Conservation (phyloP, 2,888 invertebrate species). For the Athalia cordata region DNA sequence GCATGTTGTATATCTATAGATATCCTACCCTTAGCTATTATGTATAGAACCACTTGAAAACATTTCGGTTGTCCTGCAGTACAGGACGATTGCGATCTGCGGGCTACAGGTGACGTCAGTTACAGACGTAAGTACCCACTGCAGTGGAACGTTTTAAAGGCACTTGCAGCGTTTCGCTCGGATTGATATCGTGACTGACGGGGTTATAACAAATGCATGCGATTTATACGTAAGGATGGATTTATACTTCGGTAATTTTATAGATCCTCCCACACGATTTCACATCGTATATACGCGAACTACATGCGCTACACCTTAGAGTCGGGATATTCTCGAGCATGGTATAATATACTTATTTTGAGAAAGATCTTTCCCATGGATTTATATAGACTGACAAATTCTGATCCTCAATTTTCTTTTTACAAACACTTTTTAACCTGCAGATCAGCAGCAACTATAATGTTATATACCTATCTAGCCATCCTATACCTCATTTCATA, state of each 20-base stretch:
- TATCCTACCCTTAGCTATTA: too few species aligned
- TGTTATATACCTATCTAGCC: too few species aligned
- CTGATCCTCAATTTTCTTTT: not conserved
- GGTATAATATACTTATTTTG: too few species aligned
- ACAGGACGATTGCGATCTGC: constrained; percentile 18
- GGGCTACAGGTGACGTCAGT: constrained; percentile 43
- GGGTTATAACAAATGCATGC: too few species aligned
- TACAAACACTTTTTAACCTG: too few species aligned
- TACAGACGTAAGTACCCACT: constrained; percentile 21
- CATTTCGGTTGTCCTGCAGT: not conserved
- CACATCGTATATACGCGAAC: not conserved
- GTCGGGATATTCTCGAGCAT: too few species aligned
- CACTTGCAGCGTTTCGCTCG: constrained; percentile 38
- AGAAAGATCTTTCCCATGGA: constrained; percentile 18
- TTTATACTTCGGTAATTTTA: not conserved
- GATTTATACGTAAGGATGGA: too few species aligned
- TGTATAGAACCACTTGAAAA: constrained; percentile 1
- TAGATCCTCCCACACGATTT: constrained; percentile 27
- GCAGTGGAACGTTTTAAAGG: constrained; percentile 7
- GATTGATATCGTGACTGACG: not conserved
- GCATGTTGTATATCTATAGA: too few species aligned
- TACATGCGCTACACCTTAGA: too few species aligned
- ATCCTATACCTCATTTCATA: not conserved
- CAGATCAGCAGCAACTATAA: too few species aligned
- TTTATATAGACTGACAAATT: not conserved